phyloP scores from a whole-genome alignment of 2,113 vertebrate species.

The Chaetodon trifascialis region DNA sequence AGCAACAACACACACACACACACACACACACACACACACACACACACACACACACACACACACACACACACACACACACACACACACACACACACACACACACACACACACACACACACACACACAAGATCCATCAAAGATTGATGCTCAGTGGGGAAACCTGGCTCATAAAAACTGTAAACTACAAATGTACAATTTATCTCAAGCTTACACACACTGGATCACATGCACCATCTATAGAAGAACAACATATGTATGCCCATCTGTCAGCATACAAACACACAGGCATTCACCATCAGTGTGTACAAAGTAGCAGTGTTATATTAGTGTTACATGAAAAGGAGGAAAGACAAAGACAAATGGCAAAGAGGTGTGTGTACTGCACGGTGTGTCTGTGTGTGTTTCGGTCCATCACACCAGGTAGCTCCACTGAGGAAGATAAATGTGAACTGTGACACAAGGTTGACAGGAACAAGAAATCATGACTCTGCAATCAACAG shows the following conservation, averaged over 20 bases:
- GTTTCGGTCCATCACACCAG: not conserved
- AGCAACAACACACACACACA: not conserved
- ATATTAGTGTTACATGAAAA: no score
- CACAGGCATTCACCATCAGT: not conserved
- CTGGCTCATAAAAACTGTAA: not conserved
- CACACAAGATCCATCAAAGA: conserved; percentile 8
- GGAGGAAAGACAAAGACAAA: not conserved
- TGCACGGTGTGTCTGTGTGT: not conserved
- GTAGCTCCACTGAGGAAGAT: not conserved
- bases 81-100: not conserved
- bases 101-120: not conserved
- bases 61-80: not conserved
- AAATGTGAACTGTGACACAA: conserved; percentile 1
- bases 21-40: not conserved
- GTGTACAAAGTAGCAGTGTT: not conserved
- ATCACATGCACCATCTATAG: not conserved
- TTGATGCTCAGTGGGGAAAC: conserved; percentile 2
- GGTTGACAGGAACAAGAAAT: conserved; percentile 11
- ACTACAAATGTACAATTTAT: conserved; percentile 7
- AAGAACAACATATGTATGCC: not conserved
- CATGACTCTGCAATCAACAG: conserved; percentile 16
- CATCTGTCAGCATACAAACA: not conserved
- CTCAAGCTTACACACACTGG: not conserved
- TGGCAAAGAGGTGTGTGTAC: not conserved
- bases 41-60: not conserved